These are phyloP conservation scores for Cybosia mesomella DNA, from an alignment of 2,888 invertebrate genomes.

Conservation along the genomic window DNA sequence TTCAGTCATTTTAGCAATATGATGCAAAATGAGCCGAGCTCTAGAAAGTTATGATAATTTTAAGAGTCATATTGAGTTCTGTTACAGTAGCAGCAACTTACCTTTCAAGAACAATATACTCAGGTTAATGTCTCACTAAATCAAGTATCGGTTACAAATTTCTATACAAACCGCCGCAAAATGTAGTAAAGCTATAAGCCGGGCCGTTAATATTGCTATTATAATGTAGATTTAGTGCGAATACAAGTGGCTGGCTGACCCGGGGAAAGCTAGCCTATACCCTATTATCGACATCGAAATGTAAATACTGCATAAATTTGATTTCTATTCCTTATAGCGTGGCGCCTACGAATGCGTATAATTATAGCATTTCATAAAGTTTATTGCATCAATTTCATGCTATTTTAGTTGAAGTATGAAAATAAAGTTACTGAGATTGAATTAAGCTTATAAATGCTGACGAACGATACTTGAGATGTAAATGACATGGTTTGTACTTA, in stretches of 20 bases:
- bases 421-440: constrained; percentile 42
- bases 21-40: no score
- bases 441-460: constrained; percentile 31
- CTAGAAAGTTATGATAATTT: no score
- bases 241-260: constrained; percentile 36
- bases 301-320: constrained; percentile 46
- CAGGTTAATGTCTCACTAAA: constrained; percentile 13
- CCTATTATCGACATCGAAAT: constrained; percentile 51
- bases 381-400: constrained; percentile 36
- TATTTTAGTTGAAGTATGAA: constrained; percentile 38
- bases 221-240: constrained; percentile 34
- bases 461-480: constrained; percentile 52
- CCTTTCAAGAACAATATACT: not conserved
- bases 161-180: constrained; percentile 14
- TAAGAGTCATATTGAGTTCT: not conserved
- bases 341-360: constrained; percentile 13
- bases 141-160: constrained; percentile 14
- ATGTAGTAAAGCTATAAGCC: constrained; percentile 11
- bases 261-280: constrained; percentile 46
- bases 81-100: not conserved
- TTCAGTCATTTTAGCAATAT: no score
- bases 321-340: constrained; percentile 46
- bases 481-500: constrained; percentile 57
- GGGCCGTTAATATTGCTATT: constrained; percentile 35
- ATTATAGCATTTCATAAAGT: constrained; percentile 8